Conservation (phyloP, 2,113 vertebrate genomes). For the Megatriorchis doriae region DNA sequence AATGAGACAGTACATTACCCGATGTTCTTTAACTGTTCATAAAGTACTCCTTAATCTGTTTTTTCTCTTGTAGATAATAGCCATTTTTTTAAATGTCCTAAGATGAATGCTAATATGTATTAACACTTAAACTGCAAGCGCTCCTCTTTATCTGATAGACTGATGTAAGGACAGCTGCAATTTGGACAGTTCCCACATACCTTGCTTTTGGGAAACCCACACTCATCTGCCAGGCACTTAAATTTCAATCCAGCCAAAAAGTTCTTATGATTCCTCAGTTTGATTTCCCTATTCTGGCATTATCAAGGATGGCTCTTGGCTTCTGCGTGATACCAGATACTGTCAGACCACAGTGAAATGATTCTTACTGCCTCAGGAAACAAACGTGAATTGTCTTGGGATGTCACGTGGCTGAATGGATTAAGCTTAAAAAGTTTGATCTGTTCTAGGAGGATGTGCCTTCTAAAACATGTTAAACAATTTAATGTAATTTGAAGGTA, state of each 20-base stretch:
- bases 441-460: not conserved
- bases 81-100: not conserved
- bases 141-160: not conserved
- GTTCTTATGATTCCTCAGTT: not conserved
- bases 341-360: not conserved
- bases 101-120: not conserved
- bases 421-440: not conserved
- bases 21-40: not conserved
- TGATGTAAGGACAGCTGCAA: not conserved
- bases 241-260: not conserved
- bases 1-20: not conserved
- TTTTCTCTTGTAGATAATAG: not conserved
- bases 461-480: not conserved
- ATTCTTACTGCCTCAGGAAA: not conserved
- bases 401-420: not conserved
- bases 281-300: not conserved
- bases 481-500: not conserved
- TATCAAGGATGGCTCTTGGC: not conserved
- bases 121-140: not conserved
- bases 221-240: not conserved
- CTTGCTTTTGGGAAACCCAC: not conserved
- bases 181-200: not conserved
- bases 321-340: not conserved
- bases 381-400: not conserved
- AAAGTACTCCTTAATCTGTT: not conserved